Percentiles rank a stretch among this genome's conserved stretches.
These are phyloP conservation scores for Diadromus collaris DNA, from an alignment of 2,888 invertebrate genomes.

Conservation along the genomic window DNA sequence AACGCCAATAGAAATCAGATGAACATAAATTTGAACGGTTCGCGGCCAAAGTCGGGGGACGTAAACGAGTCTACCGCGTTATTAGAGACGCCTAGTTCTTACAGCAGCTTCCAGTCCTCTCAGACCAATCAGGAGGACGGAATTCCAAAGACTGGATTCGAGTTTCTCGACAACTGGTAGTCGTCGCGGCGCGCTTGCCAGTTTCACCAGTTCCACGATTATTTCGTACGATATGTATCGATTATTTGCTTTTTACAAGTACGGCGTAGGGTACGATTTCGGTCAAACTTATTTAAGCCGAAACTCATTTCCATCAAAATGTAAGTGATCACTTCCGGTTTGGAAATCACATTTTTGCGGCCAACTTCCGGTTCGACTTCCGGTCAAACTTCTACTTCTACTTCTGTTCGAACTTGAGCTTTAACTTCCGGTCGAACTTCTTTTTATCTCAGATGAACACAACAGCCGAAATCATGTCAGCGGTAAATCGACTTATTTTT, in stretches of 20 bases:
- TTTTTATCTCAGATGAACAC: no score
- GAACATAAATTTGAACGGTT: constrained; percentile 70
- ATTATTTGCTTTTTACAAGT: not conserved
- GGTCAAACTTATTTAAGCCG: not conserved
- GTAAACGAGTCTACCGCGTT: constrained; percentile 75
- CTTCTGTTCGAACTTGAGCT: no score
- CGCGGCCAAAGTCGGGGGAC: constrained; percentile 74
- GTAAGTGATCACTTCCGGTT: not conserved
- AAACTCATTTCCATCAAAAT: not conserved
- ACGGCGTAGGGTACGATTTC: not conserved
- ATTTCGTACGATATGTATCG: not conserved
- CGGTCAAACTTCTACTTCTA: no score
- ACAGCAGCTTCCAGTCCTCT: constrained; percentile 76
- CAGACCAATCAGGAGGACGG: constrained; percentile 75
- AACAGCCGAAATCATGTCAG: no score
- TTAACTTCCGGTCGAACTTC: no score
- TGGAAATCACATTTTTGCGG: not conserved
- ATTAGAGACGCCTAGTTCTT: constrained; percentile 77
- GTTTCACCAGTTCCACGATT: not conserved
- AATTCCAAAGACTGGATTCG: constrained; percentile 83
- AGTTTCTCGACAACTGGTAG: constrained; percentile 83
- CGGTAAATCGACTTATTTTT: no score
- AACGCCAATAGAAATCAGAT: constrained; percentile 70
- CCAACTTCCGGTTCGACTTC: not conserved
- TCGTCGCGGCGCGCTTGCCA: not conserved